phyloP scores from a whole-genome alignment of 2,113 vertebrate genomes.

The Tichodroma muraria region DNA sequence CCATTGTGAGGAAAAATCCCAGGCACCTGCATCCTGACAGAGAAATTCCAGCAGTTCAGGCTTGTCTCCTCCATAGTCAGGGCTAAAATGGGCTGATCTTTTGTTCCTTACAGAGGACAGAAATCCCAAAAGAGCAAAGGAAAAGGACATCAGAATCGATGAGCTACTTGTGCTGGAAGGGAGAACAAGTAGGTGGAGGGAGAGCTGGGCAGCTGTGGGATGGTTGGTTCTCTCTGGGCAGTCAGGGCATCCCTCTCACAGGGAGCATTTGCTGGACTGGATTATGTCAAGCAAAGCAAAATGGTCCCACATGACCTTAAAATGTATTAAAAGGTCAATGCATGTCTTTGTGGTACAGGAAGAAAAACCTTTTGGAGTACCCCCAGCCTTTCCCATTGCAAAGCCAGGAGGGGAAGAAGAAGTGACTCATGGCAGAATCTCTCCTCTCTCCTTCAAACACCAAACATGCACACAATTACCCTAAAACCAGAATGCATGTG shows the following conservation, averaged over 20 bases:
- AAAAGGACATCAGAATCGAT: not conserved
- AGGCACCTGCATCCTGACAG: not conserved
- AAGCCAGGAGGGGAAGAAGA: not conserved
- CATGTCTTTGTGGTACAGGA: not conserved
- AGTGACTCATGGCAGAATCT: not conserved
- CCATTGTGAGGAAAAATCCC: not conserved
- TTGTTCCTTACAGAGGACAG: not conserved
- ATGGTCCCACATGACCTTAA: not conserved
- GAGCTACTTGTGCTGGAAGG: not conserved
- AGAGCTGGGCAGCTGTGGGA: not conserved
- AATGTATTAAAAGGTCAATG: not conserved
- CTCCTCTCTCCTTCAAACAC: conserved; percentile 21
- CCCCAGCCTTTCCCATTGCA: not conserved
- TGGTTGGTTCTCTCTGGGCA: not conserved
- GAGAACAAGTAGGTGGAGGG: not conserved
- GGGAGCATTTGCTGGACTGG: not conserved
- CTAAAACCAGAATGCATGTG: not conserved
- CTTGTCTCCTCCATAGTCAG: not conserved
- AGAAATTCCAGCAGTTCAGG: not conserved
- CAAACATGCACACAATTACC: not conserved
- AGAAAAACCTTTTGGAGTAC: not conserved
- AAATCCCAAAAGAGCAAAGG: not conserved
- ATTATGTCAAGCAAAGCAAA: not conserved
- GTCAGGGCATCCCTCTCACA: not conserved
- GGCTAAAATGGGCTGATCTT: not conserved